Base-by-base conservation (phyloP, 2,113 vertebrate genomes). In the Bubalus kerabau region DNA sequence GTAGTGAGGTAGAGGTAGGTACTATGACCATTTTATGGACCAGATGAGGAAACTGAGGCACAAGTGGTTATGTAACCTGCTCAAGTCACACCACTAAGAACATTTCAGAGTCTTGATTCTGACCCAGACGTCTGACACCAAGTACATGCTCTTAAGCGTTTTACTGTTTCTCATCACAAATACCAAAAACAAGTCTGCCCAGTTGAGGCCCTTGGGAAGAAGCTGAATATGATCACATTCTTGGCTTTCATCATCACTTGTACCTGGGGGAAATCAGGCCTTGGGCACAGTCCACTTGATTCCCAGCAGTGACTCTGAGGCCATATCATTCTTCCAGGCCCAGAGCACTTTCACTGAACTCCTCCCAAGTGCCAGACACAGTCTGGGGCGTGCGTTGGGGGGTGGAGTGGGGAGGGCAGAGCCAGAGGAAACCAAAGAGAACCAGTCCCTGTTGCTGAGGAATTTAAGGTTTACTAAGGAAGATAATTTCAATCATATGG, bases 341-440 rank as follows among this genome's bases (percentile, higher is more conserved):
- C 57, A 56, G 57, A n/a, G 36, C 46, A 62, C 85, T 23, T 54
- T 62, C 62, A 59, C 21, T 21, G 30, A 83, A 30, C 21, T 48
- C 46, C 95, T 43, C 64, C 24, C 16, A 36, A 32, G n/a, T 19
- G 21, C 16, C 59, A n/a, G 78, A 30, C 3, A 43, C 64, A 90
- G 30, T 24, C 67, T 32, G 0, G 3, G 19, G 30, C 12, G 5
- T 11, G 28, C 1, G 6, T 5, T 0, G 0, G 24, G 5, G 19
- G 24, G 26, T 76, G 71, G 23, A 43, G 23, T 76, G 6, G 17
- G 24, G 9, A 17, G 12, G 14, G 16, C 21, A 56, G 43, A 48
- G 64, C 52, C 7, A 15, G 71, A 71, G 71, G 43, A 90, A 94
- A 86, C 81, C 52, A 59, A 40, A 80, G 24, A 85, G 86, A 60